Base-by-base conservation (phyloP, 1,140 invertebrate genomes). In the Drosophila erecta region DNA sequence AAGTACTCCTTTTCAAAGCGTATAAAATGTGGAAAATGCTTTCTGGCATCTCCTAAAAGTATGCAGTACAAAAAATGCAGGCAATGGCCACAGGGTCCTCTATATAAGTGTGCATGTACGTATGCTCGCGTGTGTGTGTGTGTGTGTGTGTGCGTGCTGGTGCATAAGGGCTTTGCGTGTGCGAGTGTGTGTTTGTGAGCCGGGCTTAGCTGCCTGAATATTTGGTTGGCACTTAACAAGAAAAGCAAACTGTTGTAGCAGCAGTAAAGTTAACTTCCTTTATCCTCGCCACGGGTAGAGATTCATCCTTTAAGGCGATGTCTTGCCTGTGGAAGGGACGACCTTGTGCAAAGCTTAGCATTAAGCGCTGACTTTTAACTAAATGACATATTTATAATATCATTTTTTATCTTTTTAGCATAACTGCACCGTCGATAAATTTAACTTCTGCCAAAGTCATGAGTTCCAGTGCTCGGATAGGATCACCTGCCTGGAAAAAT, bases 381-480 rank as follows among this genome's bases (percentile, higher is more conserved):
- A 5, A 4, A 24, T 8, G 3, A 7, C 11, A 14, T 4, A n/a
- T n/a, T n/a, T n/a, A n/a, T n/a, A n/a, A n/a, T n/a, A n/a, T n/a
- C n/a, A n/a, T n/a, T n/a, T n/a, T n/a, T n/a, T n/a, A n/a, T n/a
- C n/a, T n/a, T n/a, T 24, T 24, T 73, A 57, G 33, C 84, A 95
- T 95, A 93, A 93, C 47, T 95, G 95, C 79, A 67, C 1, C 90
- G 93, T 90, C 93, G 0, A 5, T 4, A 8, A 78, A 11, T 66
- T 93, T 2, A 93, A 94, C 57, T 93, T 95, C 56, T 96, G 95
- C 87, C 92, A 93, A 59, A 90, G 92, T 3, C 93, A 92, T 14
- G 96, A 98, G 81, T 99, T 97, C 90, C 94, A 96, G 66, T 99
- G 98, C 91, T 94, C 93, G 1, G 97, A 97, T 92, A 94, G 94